Percentiles rank a stretch among this genome's conserved stretches.
phyloP scores from a whole-genome alignment of 1,140 invertebrate genomes.

The Microvelia longipes region DNA sequence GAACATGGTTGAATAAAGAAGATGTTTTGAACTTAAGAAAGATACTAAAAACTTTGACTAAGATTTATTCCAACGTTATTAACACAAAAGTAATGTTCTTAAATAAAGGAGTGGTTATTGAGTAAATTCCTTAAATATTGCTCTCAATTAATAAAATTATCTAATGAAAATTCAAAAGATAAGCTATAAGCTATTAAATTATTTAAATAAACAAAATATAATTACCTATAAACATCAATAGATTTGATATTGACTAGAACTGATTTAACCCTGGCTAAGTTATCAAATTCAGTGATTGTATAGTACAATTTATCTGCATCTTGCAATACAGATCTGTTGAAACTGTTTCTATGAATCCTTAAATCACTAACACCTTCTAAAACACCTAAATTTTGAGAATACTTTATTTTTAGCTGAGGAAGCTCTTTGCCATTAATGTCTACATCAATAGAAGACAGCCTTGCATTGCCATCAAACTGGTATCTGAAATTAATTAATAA shows the following conservation, averaged over 20 bases:
- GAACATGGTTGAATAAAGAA: no score
- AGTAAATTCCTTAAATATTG: no score
- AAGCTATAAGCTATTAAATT: no score
- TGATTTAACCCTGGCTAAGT: conserved; percentile 61
- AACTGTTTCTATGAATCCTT: conserved; percentile 64
- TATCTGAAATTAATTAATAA: conserved; percentile 38
- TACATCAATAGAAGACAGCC: conserved; percentile 69
- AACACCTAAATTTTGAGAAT: conserved; percentile 71
- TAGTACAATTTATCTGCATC: conserved; percentile 76
- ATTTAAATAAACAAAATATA: no score
- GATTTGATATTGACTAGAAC: conserved; percentile 70
- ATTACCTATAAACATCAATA: conserved; percentile 54
- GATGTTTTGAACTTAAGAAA: no score
- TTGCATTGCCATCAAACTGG: conserved; percentile 75
- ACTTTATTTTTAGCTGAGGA: conserved; percentile 55
- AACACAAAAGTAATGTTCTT: no score
- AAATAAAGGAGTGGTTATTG: no score
- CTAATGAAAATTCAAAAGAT: no score
- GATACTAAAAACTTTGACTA: no score
- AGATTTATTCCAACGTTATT: no score
- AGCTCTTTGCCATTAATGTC: conserved; percentile 69
- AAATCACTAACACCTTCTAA: conserved; percentile 72
- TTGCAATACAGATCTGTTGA: conserved; percentile 75
- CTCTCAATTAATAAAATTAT: no score
- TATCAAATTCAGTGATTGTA: conserved; percentile 67